phyloP scores from a whole-genome alignment of 1,140 invertebrate species.

The Diprion similis region DNA sequence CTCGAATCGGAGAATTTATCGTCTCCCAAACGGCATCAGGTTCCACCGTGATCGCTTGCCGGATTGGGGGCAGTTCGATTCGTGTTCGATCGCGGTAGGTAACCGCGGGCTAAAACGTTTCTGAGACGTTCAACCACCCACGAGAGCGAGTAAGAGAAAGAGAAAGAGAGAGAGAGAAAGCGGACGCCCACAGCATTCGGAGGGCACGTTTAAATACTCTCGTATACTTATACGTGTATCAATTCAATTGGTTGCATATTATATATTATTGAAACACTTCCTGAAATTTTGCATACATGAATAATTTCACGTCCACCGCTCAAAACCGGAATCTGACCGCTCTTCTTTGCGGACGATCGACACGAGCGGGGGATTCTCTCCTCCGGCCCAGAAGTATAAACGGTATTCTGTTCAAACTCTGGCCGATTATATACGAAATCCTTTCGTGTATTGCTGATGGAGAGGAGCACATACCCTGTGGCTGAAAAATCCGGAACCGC shows the following conservation, averaged over 20 bases:
- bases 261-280: constrained; percentile 34
- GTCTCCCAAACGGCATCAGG: neutral
- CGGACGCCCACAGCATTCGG: neutral
- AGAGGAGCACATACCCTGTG: neutral
- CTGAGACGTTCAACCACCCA: constrained; percentile 1
- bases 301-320: constrained; percentile 21
- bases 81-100: neutral
- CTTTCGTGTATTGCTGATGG: neutral
- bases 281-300: constrained; percentile 37
- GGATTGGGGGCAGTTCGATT: neutral
- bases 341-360: no score
- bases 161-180: neutral
- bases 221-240: neutral
- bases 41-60: no score
- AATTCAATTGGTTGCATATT: constrained; percentile 19
- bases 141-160: neutral
- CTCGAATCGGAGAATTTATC: neutral
- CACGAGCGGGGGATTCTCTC: no score
- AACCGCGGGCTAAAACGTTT: neutral
- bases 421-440: neutral
- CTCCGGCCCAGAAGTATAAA: neutral
- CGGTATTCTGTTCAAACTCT: neutral
- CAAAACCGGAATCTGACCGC: constrained; percentile 3
- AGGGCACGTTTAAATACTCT: neutral
- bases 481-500: neutral